These are phyloP conservation scores for Amblyopsis rosae DNA, from an alignment of 2,113 vertebrate genomes.

Conservation along the genomic window DNA sequence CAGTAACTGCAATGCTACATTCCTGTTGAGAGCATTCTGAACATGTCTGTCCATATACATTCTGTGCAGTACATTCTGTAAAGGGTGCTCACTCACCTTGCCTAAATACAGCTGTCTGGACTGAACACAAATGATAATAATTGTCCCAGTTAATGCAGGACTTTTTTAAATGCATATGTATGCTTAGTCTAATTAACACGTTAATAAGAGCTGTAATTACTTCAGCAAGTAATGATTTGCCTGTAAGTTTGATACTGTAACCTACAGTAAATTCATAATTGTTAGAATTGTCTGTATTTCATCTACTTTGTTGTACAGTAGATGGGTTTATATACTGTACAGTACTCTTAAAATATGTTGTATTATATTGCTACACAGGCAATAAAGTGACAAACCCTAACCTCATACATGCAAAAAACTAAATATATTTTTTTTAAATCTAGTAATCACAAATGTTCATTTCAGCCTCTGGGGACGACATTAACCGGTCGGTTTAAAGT, in stretches of 20 bases:
- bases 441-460: neutral
- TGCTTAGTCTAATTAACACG: too few species aligned
- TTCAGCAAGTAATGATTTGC: too few species aligned
- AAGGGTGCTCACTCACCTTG: too few species aligned
- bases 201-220: too few species aligned
- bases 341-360: neutral
- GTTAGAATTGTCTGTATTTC: too few species aligned
- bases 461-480: constrained; percentile 4
- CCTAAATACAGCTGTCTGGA: neutral
- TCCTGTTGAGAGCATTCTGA: constrained; percentile 23
- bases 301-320: neutral
- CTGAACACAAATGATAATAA: neutral
- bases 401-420: too few species aligned
- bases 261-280: too few species aligned
- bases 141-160: too few species aligned
- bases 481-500: constrained; percentile 40
- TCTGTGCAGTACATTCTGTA: too few species aligned
- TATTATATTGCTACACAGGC: neutral
- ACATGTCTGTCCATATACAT: constrained; percentile 21
- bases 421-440: too few species aligned
- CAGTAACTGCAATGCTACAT: constrained; percentile 18
- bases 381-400: neutral
- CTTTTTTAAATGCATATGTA: too few species aligned
- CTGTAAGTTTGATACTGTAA: too few species aligned
- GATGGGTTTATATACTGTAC: neutral